phyloP scores from a whole-genome alignment of 2,888 invertebrate species.

The Hypolimnas misippus region DNA sequence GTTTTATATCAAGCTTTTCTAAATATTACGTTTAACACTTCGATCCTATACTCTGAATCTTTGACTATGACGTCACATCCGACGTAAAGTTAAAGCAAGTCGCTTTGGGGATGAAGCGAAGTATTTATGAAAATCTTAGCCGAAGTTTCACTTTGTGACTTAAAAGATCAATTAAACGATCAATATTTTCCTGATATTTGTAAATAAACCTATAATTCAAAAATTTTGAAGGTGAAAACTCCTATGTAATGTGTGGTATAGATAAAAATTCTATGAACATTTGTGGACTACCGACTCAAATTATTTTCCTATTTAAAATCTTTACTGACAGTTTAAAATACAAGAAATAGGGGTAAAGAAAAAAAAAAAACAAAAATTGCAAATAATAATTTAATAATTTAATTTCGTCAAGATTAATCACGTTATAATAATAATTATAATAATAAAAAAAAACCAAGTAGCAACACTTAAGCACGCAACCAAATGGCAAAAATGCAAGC shows the following conservation, averaged over 20 bases:
- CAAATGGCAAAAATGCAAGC: constrained; percentile 31
- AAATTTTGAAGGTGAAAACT: too few relatives aligned
- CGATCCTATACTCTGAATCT: constrained; percentile 9
- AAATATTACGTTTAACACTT: background rate
- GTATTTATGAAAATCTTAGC: background rate
- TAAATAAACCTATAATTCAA: background rate
- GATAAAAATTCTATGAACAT: too few relatives aligned
- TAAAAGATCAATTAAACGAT: constrained; percentile 1
- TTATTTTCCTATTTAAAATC: too few relatives aligned
- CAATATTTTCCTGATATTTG: background rate
- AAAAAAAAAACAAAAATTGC: background rate
- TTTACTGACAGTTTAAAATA: too few relatives aligned
- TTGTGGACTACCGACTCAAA: too few relatives aligned
- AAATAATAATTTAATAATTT: constrained; percentile 5
- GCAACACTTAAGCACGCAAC: constrained; percentile 21
- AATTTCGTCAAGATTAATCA: background rate
- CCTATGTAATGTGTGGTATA: too few relatives aligned
- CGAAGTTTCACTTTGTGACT: background rate
- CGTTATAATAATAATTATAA: background rate
- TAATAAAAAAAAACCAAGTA: constrained; percentile 21
- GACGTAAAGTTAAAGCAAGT: constrained; percentile 14
- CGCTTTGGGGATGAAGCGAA: constrained; percentile 7
- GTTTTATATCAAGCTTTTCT: background rate
- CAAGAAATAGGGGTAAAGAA: too few relatives aligned
- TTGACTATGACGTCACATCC: constrained; percentile 19